These are phyloP conservation scores for Eupithecia subumbrata DNA, from an alignment of 2,888 invertebrate species.

Conservation along the genomic window DNA sequence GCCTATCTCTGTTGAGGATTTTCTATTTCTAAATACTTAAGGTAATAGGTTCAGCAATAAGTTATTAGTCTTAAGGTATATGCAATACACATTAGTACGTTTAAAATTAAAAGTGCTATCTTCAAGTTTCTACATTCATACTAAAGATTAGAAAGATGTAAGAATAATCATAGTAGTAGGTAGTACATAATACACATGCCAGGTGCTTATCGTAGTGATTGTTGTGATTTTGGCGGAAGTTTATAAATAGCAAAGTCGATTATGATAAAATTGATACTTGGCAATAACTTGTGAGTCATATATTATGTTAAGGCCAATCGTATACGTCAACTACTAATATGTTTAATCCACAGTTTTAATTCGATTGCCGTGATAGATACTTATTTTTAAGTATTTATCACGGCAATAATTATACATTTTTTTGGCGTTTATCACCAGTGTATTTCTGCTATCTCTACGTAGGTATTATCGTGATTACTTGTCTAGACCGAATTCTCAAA, in stretches of 20 bases:
- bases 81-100: background rate
- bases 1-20: constrained; percentile 91
- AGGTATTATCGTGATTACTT: background rate
- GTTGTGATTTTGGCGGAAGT: background rate
- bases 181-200: background rate
- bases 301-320: background rate
- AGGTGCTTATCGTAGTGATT: constrained; percentile 1
- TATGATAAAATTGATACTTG: background rate
- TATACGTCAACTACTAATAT: background rate
- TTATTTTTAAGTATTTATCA: background rate
- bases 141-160: background rate
- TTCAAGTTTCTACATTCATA: background rate
- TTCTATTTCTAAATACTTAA: constrained; percentile 75
- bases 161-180: background rate
- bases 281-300: background rate
- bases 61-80: background rate
- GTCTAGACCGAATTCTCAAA: background rate
- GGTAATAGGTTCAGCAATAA: too few species aligned
- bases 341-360: background rate
- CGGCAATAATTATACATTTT: too few species aligned
- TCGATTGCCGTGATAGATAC: background rate
- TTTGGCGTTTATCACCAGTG: too few species aligned
- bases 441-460: background rate
- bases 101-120: background rate
- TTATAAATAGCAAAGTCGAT: background rate